Evolutionary conservation across 2,113 vertebrate species (phyloP), one percentile per base, ranked within the genome.

Genomic region (Podarcis raffonei): DNA sequence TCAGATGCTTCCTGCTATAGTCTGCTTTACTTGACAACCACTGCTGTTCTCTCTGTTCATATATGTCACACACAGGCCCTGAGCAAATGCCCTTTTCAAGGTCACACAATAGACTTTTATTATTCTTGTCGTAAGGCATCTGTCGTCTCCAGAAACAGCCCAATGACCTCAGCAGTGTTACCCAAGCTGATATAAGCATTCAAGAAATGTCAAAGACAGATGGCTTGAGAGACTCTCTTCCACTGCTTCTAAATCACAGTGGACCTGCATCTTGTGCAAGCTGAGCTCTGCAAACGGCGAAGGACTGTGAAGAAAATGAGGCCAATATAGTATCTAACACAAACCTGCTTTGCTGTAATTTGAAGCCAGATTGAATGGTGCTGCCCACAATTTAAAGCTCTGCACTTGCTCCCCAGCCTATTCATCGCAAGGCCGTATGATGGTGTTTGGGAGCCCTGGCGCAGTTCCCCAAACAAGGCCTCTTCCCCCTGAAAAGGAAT

Each of bases 101-200:
- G 71, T 65, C 71, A 78, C 20, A 66, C 7, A 13, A 32, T 16
- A 83, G 80, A 76, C 57, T 82, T 81, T 37, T 87, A 71, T 83
- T 82, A 76, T 74, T 88, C 37, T 32, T 88, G 62, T 83, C 81
- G 74, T 77, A 88, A 83, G 72, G 62, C 81, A 83, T 88, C 81
- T 83, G 87, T 83, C 35, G 18, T 81, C 72, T 83, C 72, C 62
- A 15, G 32, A 30, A 83, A 35, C 81, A 83, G 81, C 23, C 30
- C 12, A 81, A 12, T 48, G 25, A 88, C 87, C 62, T 66, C 22
- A 23, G 59, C 57, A n/a, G 69, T 39, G 37, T 48, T 88, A 83
- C 59, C 37, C 71, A 66, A 68, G 81, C 66, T 77, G 62, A 77
- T 68, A 20, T 20, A 83, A 83, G 59, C 30, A 81, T 39, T 88